Conservation (phyloP, 2,888 invertebrate species). For the Craniophora ligustri region DNA sequence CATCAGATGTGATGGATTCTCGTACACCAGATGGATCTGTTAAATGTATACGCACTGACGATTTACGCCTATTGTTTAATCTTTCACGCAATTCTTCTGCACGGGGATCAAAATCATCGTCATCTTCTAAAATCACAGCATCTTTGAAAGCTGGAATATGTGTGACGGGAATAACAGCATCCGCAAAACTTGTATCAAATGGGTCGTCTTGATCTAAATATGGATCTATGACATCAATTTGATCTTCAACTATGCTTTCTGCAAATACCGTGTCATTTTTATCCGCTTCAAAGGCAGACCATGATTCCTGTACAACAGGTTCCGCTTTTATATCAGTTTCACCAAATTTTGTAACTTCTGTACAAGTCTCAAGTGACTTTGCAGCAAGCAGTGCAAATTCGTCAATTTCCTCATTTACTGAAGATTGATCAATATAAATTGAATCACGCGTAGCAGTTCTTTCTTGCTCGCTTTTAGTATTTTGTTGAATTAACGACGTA, state of each 20-base stretch:
- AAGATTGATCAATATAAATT: constrained; percentile 37
- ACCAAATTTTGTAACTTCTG: constrained; percentile 82
- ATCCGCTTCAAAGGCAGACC: constrained; percentile 91
- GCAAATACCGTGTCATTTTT: constrained; percentile 82
- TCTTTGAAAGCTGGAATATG: constrained; percentile 79
- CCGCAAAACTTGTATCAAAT: constrained; percentile 95
- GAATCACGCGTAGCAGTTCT: constrained; percentile 42
- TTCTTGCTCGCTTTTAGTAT: constrained; percentile 64
- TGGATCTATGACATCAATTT: constrained; percentile 79
- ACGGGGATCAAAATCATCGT: constrained; percentile 90
- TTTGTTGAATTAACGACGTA: constrained; percentile 85
- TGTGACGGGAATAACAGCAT: constrained; percentile 90
- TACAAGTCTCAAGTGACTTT: constrained; percentile 91
- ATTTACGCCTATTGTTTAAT: constrained; percentile 82
- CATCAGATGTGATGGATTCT: constrained; percentile 88
- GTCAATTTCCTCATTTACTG: constrained; percentile 90
- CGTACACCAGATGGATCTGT: constrained; percentile 90
- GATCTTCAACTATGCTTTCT: constrained; percentile 82
- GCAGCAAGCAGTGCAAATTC: constrained; percentile 94
- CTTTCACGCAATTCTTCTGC: constrained; percentile 87
- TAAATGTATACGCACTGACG: constrained; percentile 89
- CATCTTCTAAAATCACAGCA: constrained; percentile 78
- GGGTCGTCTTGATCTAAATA: constrained; percentile 92
- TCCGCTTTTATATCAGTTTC: constrained; percentile 76
- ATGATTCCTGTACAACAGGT: constrained; percentile 86